Conservation (phyloP, 2,888 invertebrate species). For the Cyclophora punctaria region DNA sequence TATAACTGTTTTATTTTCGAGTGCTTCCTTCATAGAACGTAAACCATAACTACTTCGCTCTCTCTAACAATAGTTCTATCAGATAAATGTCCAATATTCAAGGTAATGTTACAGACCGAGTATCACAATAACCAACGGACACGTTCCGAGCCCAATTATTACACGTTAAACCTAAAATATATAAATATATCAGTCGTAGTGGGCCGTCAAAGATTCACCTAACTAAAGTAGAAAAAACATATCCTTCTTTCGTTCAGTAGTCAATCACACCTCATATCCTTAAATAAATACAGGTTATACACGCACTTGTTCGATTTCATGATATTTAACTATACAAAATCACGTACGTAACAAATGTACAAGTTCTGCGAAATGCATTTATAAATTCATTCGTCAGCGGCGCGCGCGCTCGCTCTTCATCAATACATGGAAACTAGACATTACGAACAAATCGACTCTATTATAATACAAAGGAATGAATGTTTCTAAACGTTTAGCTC, state of each 20-base stretch:
- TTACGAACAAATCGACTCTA: neutral
- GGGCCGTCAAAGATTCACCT: slow-evolving; percentile 50
- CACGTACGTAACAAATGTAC: slow-evolving; percentile 41
- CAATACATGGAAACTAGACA: slow-evolving; percentile 6
- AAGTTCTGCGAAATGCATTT: slow-evolving; percentile 50
- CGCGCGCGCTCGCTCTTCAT: slow-evolving; percentile 20
- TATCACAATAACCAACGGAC: neutral
- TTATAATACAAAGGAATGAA: neutral
- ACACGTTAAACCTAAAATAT: slow-evolving; percentile 52
- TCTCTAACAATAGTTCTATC: neutral
- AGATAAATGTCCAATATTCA: neutral
- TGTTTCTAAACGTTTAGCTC: neutral
- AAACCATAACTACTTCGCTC: neutral
- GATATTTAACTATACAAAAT: slow-evolving; percentile 58
- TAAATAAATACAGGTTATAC: slow-evolving; percentile 36
- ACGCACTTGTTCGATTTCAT: slow-evolving; percentile 66
- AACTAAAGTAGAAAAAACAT: slow-evolving; percentile 38
- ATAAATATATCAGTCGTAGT: slow-evolving; percentile 66
- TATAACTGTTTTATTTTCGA: no score
- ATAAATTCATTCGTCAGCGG: slow-evolving; percentile 32
- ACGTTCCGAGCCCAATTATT: slow-evolving; percentile 40
- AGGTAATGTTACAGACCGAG: neutral
- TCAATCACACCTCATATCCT: slow-evolving; percentile 15
- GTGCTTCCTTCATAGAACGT: no score
- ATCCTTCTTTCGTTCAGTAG: slow-evolving; percentile 18